phyloP scores from a whole-genome alignment of 2,888 invertebrate species.

The Acholoe squamosa region DNA sequence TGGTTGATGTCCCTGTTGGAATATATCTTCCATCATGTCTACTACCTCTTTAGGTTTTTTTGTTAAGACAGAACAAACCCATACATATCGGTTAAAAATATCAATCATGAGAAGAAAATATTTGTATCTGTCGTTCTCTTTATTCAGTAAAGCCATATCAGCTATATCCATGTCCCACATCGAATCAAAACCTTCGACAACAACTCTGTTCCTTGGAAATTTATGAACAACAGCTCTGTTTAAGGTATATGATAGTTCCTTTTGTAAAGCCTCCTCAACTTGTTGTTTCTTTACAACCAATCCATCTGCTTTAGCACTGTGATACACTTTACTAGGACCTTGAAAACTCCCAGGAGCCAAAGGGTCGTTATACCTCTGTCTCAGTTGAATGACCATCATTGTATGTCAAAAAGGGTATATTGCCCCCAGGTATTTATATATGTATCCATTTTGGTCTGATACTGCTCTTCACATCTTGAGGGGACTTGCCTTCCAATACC shows the following conservation, averaged over 20 bases:
- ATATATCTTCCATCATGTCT: too few relatives aligned
- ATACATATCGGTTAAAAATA: constrained; percentile 39
- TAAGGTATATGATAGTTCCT: too few relatives aligned
- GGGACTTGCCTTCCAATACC: too few relatives aligned
- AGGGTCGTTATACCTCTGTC: constrained; percentile 10
- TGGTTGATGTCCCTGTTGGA: constrained; percentile 43
- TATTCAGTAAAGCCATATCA: too few relatives aligned
- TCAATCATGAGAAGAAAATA: background rate
- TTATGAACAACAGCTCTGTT: too few relatives aligned
- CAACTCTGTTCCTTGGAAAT: background rate
- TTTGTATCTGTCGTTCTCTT: too few relatives aligned
- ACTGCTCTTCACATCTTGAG: too few relatives aligned
- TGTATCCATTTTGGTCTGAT: too few relatives aligned
- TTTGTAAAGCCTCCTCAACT: background rate
- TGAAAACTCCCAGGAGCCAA: constrained; percentile 34
- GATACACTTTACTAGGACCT: constrained; percentile 10
- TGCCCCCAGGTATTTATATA: background rate
- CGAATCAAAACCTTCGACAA: constrained; percentile 24
- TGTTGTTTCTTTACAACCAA: background rate
- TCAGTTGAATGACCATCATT: background rate
- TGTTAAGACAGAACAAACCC: constrained; percentile 42
- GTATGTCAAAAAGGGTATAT: too few relatives aligned
- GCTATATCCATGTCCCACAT: constrained; percentile 45
- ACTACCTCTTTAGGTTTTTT: constrained; percentile 32
- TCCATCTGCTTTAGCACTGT: too few relatives aligned